A percentile compares a stretch with the other conserved stretches of the same genome.
phyloP scores from a whole-genome alignment of 53 echinoderm and acorn worm species.

The Antedon mediterranea region DNA sequence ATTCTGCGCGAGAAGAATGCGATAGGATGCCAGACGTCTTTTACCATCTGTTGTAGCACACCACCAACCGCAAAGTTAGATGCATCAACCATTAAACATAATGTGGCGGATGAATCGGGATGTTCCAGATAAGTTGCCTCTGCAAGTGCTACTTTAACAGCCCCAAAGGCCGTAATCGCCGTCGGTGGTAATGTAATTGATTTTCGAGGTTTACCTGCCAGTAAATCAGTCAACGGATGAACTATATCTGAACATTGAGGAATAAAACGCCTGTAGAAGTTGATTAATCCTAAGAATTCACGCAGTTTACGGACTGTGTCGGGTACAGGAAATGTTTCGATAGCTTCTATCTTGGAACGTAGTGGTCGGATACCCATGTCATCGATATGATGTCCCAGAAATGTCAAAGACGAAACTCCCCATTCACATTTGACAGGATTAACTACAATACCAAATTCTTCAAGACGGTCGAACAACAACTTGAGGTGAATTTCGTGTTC shows the following conservation, averaged over 20 bases:
- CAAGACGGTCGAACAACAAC: slow-evolving; percentile 10
- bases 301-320: not conserved
- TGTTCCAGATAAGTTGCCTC: slow-evolving; percentile 16
- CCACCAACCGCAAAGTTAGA: slow-evolving; percentile 11
- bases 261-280: slow-evolving; percentile 12
- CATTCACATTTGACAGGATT: slow-evolving; percentile 24
- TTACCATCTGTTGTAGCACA: too few relatives aligned
- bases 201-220: slow-evolving; percentile 1
- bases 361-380: not conserved
- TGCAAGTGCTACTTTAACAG: slow-evolving; percentile 8
- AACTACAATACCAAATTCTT: slow-evolving; percentile 20
- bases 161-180: slow-evolving; percentile 1
- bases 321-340: slow-evolving; percentile 1
- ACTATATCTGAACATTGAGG: slow-evolving; percentile 5
- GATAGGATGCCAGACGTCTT: slow-evolving; percentile 9
- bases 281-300: not conserved
- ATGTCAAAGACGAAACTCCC: not conserved
- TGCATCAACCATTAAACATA: slow-evolving; percentile 21
- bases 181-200: not conserved
- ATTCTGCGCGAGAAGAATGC: too few relatives aligned
- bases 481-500: slow-evolving; percentile 14
- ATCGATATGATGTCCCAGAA: slow-evolving; percentile 31
- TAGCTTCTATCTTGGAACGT: not conserved
- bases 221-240: slow-evolving; percentile 22
- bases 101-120: slow-evolving; percentile 1